Conservation (phyloP, 2,797 vertebrate genomes). For the Apodemus agrarius region DNA sequence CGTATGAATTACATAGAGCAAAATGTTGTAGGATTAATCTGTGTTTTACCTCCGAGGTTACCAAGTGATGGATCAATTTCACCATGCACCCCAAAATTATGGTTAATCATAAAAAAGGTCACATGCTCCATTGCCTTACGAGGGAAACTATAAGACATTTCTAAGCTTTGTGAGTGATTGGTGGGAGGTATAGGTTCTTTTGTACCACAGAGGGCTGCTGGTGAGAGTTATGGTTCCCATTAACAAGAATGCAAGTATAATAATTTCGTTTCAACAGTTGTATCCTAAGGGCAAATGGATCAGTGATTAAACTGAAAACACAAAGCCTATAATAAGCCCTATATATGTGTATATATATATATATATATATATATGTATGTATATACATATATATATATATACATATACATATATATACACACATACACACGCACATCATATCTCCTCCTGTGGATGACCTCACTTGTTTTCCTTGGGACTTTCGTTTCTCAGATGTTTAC, state of each 20-base stretch:
- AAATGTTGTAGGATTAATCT: conserved; percentile 53
- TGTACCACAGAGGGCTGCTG: conserved; percentile 62
- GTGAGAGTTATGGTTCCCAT: conserved; percentile 71
- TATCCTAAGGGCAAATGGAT: conserved; percentile 71
- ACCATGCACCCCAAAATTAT: conserved; percentile 64
- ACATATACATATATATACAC: too few relatives aligned
- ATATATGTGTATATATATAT: neutral
- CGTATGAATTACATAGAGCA: conserved; percentile 55
- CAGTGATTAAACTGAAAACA: conserved; percentile 71
- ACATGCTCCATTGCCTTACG: conserved; percentile 59
- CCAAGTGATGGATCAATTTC: conserved; percentile 50
- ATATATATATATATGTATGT: too few relatives aligned
- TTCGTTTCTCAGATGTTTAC: conserved; percentile 64
- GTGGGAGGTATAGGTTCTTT: conserved; percentile 47
- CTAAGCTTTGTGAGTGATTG: conserved; percentile 62
- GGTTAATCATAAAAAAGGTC: conserved; percentile 71
- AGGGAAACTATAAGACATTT: conserved; percentile 69
- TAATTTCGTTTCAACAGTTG: conserved; percentile 67
- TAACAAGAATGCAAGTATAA: conserved; percentile 70
- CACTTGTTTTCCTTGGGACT: conserved; percentile 50
- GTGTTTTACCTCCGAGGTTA: conserved; percentile 47
- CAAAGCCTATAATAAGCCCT: conserved; percentile 56
- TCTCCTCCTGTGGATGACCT: conserved; percentile 57
- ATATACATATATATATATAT: too few relatives aligned
- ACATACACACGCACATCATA: too few relatives aligned